These are phyloP conservation scores for Pelmatolapia mariae DNA, from an alignment of 2,113 vertebrate species.

Conservation along the genomic window DNA sequence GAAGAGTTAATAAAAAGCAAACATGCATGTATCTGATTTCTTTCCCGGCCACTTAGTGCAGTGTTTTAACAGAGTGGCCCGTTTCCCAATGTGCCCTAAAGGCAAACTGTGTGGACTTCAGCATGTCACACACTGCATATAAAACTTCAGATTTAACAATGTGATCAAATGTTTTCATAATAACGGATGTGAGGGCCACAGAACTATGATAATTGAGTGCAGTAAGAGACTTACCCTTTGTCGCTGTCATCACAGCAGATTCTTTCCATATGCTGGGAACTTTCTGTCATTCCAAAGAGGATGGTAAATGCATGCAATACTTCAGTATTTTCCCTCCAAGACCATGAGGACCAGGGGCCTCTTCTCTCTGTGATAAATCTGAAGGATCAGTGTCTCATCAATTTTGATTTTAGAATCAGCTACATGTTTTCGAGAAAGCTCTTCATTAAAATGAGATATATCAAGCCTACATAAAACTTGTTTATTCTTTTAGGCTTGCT, in stretches of 20 bases:
- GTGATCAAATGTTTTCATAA: neutral
- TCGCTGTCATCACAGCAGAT: neutral
- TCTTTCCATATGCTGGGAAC: neutral
- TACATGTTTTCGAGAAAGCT: neutral
- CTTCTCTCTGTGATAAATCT: neutral
- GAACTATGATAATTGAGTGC: neutral
- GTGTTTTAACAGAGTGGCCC: rapidly evolving
- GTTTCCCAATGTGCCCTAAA: neutral
- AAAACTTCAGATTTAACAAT: neutral
- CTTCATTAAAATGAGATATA: neutral
- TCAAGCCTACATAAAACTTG: neutral
- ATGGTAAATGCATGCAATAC: neutral
- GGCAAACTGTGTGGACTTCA: neutral
- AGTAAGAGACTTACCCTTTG: neutral
- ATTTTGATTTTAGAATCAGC: neutral
- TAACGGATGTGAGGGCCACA: rapidly evolving
- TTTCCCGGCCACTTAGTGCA: rapidly evolving
- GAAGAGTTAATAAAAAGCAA: neutral
- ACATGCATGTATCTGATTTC: neutral
- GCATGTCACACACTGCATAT: neutral
- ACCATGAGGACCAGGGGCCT: neutral
- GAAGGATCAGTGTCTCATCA: neutral
- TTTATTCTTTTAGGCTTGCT: rapidly evolving
- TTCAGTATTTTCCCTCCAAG: neutral
- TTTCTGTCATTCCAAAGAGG: neutral